phyloP scores from a whole-genome alignment of 2,888 invertebrate genomes.

The Hyalella azteca region DNA sequence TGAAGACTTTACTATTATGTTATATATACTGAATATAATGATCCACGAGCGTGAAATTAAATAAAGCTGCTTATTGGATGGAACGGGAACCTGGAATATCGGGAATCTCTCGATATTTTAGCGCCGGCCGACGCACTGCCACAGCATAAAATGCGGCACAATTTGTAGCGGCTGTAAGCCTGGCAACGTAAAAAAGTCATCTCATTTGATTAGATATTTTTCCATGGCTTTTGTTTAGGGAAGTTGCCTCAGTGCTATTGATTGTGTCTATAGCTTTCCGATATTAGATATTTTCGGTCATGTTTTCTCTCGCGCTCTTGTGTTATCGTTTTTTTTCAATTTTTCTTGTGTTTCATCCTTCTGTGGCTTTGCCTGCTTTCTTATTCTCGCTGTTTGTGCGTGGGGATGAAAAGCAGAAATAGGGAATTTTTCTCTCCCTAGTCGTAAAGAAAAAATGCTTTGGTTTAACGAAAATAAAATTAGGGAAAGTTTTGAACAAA shows the following conservation, averaged over 20 bases:
- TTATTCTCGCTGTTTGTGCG: too few relatives aligned
- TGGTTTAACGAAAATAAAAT: too few relatives aligned
- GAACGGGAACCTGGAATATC: too few relatives aligned
- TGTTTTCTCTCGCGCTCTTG: neutral
- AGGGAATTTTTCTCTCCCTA: too few relatives aligned
- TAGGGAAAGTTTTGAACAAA: too few relatives aligned
- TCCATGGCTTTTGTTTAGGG: conserved; percentile 18
- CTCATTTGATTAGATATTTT: conserved; percentile 17
- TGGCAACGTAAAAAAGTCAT: conserved; percentile 5
- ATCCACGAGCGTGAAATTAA: too few relatives aligned
- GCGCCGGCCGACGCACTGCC: neutral
- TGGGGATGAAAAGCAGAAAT: too few relatives aligned
- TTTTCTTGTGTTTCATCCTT: neutral
- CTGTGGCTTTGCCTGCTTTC: neutral
- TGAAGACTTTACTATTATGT: too few relatives aligned
- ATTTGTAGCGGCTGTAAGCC: conserved; percentile 4
- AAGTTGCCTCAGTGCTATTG: conserved; percentile 18
- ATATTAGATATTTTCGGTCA: neutral
- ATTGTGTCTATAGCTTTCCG: conserved; percentile 21
- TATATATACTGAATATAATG: too few relatives aligned
- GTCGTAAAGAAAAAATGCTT: too few relatives aligned
- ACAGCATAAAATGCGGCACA: neutral
- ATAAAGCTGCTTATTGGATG: too few relatives aligned
- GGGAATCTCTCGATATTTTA: neutral
- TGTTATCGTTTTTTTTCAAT: too few relatives aligned